Evolutionary conservation across 2,888 invertebrate genomes (phyloP).

Genomic region (Amphipyra berbera): DNA sequence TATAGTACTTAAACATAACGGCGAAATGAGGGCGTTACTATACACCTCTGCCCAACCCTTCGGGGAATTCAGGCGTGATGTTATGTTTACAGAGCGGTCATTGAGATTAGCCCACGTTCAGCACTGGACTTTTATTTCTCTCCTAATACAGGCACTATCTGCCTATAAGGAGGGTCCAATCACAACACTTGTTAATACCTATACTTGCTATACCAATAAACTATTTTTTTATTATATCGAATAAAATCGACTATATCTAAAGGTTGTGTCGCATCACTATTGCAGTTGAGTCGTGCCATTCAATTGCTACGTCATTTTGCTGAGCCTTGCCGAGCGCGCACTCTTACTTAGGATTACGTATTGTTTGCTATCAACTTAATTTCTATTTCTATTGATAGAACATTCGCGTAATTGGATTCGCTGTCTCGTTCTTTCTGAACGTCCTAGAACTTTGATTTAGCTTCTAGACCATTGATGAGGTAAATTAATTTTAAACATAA

Average conservation of each 20-base stretch:
- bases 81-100: no score
- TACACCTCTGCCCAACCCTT: no score
- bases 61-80: no score
- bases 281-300: constrained; percentile 48
- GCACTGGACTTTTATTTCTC: no score
- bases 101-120: no score
- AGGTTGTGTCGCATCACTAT: constrained; percentile 49
- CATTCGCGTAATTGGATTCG: constrained; percentile 56
- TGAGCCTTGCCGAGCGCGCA: constrained; percentile 43
- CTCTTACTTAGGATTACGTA: constrained; percentile 59
- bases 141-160: no score
- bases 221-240: no score
- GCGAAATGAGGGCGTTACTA: no score
- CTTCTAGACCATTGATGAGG: constrained; percentile 12
- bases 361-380: constrained; percentile 67
- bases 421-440: constrained; percentile 13
- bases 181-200: no score
- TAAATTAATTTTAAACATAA: constrained; percentile 21
- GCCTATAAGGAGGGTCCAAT: no score
- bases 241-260: not conserved
- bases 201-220: no score
- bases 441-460: constrained; percentile 21
- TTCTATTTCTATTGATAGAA: constrained; percentile 57
- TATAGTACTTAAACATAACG: no score
- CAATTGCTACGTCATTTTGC: constrained; percentile 58